Evolutionary conservation across 2,888 invertebrate species (phyloP).

Genomic region (Macrosoma leucophasiata): DNA sequence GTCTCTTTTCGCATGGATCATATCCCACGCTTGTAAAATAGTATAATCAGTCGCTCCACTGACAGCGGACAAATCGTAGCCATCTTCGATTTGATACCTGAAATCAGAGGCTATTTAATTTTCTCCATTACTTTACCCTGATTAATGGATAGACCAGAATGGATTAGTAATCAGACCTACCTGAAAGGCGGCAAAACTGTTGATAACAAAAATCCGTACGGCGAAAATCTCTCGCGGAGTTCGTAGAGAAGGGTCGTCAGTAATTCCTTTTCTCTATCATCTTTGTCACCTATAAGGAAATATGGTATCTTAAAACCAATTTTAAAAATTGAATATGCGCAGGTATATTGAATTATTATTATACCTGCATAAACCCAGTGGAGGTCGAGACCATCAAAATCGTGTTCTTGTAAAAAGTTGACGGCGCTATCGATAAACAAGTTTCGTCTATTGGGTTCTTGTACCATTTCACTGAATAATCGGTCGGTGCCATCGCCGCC

Average conservation of each 20-base stretch:
- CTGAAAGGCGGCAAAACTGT: constrained; percentile 77
- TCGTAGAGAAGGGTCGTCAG: constrained; percentile 76
- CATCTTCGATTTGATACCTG: constrained; percentile 78
- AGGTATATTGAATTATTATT: background rate
- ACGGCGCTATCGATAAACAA: constrained; percentile 80
- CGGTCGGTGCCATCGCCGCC: constrained; percentile 81
- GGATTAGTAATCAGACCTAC: constrained; percentile 34
- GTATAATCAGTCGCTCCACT: constrained; percentile 79
- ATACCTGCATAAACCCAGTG: constrained; percentile 85
- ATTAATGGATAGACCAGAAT: background rate
- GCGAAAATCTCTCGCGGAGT: constrained; percentile 75
- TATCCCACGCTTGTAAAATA: constrained; percentile 80
- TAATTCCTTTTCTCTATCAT: constrained; percentile 72
- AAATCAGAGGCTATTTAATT: background rate
- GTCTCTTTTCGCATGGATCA: constrained; percentile 60
- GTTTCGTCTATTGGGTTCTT: constrained; percentile 66
- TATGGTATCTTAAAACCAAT: constrained; percentile 2
- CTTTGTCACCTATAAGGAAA: constrained; percentile 50
- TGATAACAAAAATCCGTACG: constrained; percentile 72
- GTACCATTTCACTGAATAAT: constrained; percentile 78
- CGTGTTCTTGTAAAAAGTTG: constrained; percentile 78
- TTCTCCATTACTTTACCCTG: background rate
- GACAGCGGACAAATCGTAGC: constrained; percentile 77
- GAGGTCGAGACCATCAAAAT: constrained; percentile 88
- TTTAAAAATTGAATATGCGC: background rate